Base-by-base conservation (phyloP, 2,797 vertebrate genomes). In the Dermochelys coriacea region DNA sequence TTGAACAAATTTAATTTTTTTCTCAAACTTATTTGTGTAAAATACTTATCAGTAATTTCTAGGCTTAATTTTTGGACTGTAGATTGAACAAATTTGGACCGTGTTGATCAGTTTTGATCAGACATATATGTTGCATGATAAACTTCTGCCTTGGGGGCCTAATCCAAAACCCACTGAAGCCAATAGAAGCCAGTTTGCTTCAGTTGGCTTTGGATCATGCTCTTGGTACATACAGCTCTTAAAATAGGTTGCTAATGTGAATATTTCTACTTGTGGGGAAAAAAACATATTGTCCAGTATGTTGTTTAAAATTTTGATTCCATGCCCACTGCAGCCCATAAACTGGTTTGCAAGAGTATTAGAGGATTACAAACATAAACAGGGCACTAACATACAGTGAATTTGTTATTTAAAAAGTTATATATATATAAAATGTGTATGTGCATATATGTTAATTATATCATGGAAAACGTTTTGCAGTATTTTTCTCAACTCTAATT, bases 91-190 rank as follows among this genome's bases (percentile, higher is more conserved):
- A 3, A 87, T 80, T 47, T 3, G 18, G 71, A 59, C 15, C 11
- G 5, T 64, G 80, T 78, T 82, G 77, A 0, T 83, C n/a, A 49
- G 1, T 5, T 87, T 2, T 61, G 77, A 45, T 9, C 25, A 8
- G 2, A 61, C 4, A 23, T 19, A n/a, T 31, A 16, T 16, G 8
- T 64, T 64, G 61, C 4, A 59, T 59, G 25, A 12, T 55, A 64
- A 75, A 79, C 57, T 52, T 19, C 8, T 0, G 8, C 6, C 1
- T 1, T 64, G 45, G 50, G 0, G 15, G 1, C 37, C 6, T 83
- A 0, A 0, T 12, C 27, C 81, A 82, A 8, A 0, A 0, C 1
- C 2, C 31, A 34, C 25, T 41, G 49, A 79, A 93, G 61, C 9
- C 9, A 2, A 4, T 79, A 1, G 12, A 31, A 88, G 4, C n/a